These are phyloP conservation scores for Meteorus sp. DNA, from an alignment of 1,140 invertebrate species.

Conservation along the genomic window DNA sequence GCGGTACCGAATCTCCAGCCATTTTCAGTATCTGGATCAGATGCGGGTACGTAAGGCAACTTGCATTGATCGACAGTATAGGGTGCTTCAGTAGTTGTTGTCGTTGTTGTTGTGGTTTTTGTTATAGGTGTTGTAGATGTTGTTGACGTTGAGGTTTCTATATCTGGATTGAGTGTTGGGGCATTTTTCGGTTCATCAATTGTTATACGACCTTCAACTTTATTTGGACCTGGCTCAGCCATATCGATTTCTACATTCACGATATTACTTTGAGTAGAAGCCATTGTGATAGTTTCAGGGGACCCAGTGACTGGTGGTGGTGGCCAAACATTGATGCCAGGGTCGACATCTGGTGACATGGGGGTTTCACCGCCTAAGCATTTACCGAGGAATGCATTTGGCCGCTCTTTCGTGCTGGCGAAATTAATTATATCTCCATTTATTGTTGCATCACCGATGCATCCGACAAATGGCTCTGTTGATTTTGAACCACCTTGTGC, in stretches of 20 bases:
- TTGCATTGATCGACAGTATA: conserved; percentile 44
- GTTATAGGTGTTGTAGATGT: conserved; percentile 20
- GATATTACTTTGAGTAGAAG: conserved; percentile 40
- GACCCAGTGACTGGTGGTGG: conserved; percentile 32
- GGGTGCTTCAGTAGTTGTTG: conserved; percentile 16
- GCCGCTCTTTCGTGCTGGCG: conserved; percentile 68
- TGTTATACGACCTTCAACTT: conserved; percentile 30
- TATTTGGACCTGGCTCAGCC: conserved; percentile 17
- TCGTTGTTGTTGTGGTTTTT: conserved; percentile 20
- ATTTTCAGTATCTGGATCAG: conserved; percentile 44
- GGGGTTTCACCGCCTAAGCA: conserved; percentile 55
- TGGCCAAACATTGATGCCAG: conserved; percentile 29
- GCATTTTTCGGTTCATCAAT: conserved; percentile 13
- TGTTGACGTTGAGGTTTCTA: too few relatives aligned
- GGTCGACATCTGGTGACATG: conserved; percentile 21
- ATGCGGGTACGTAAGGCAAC: conserved; percentile 48
- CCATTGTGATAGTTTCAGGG: conserved; percentile 32
- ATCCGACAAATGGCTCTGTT: conserved; percentile 71
- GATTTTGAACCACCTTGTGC: conserved; percentile 38
- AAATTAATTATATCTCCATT: conserved; percentile 83
- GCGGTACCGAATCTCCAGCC: conserved; percentile 64
- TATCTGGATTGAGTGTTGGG: conserved; percentile 30
- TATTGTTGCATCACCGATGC: conserved; percentile 84
- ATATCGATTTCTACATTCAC: conserved; percentile 38
- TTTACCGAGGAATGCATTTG: conserved; percentile 68